Base-by-base conservation (phyloP, 2,888 invertebrate genomes). In the Cenopis cana region DNA sequence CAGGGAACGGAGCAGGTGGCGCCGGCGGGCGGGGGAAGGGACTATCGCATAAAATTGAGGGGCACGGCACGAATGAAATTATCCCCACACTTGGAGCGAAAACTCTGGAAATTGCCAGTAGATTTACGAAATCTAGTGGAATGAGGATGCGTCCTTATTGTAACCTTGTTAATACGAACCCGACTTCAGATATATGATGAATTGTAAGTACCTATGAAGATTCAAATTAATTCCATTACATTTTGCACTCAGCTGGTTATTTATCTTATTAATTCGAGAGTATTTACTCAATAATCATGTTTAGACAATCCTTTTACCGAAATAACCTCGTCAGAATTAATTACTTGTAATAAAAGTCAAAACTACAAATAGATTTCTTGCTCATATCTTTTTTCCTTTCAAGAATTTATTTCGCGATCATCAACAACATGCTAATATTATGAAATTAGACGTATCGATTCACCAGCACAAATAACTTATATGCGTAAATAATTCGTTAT, bases 1-100 rank as follows among this genome's bases (percentile, higher is more conserved):
- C 81, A 84, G 80, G 80, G 78, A 82, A 85, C 87, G 81, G 80
- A 78, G 80, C 83, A 83, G 82, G 83, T 82, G 79, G 79, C 74
- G 79, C 79, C 80, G 73, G 79, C 81, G 80, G 74, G 73, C 77
- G 77, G 77, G 76, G 60, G 61, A 59, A 56, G 70, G 69, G 73
- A 55, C 70, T 55, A 46, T 5, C 54, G 33, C 70, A 68, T 75
- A 75, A 78, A 80, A 79, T 76, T 78, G 77, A 78, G 79, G 81
- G 82, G 81, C 80, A 78, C 77, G 82, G 81, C 80, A 78, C 77
- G 78, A 80, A 81, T 79, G 80, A 76, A n/a, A 81, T 79, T 77
- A 82, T 79, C 77, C 82, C 79, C 55, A 24, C 55, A 60, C 55
- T 56, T 61, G 33, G 18, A 60, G 49, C 59, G 66, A 60, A 60